Evolutionary conservation across 2,797 vertebrate genomes (phyloP).

Genomic region (Xerus rutilus): DNA sequence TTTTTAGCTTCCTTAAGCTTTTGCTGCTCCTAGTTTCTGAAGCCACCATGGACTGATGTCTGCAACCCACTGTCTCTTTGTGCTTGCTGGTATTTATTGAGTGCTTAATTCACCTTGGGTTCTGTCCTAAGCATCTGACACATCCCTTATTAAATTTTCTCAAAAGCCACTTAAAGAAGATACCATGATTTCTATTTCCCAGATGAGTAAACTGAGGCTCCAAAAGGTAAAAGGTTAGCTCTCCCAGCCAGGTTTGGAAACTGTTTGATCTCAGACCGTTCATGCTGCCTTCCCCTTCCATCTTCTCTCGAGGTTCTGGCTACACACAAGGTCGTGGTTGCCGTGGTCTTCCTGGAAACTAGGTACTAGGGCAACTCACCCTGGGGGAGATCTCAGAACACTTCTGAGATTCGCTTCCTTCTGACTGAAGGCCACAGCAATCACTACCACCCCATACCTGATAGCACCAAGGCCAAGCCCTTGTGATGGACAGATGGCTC

Average conservation of each 20-base stretch:
- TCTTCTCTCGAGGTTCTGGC: background rate
- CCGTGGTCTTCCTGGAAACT: background rate
- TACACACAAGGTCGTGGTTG: rapidly evolving
- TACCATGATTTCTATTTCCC: background rate
- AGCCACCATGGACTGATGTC: background rate
- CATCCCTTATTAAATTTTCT: background rate
- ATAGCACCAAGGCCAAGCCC: rapidly evolving
- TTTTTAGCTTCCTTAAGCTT: background rate
- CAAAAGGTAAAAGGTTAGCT: too few relatives aligned
- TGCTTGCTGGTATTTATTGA: background rate
- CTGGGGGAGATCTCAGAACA: background rate
- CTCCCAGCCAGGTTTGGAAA: background rate
- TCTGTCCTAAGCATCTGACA: background rate
- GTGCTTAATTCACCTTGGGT: too few relatives aligned
- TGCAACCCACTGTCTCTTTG: background rate
- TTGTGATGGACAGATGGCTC: background rate
- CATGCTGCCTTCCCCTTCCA: background rate
- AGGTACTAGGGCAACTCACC: background rate
- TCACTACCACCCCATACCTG: rapidly evolving
- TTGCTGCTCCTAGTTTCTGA: background rate
- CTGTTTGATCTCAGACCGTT: too few relatives aligned
- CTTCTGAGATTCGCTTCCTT: background rate
- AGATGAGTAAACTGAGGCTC: background rate
- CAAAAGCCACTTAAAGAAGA: background rate
- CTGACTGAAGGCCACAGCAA: background rate